These are phyloP conservation scores for Bombus breviceps DNA, from an alignment of 1,140 invertebrate genomes.

Conservation along the genomic window DNA sequence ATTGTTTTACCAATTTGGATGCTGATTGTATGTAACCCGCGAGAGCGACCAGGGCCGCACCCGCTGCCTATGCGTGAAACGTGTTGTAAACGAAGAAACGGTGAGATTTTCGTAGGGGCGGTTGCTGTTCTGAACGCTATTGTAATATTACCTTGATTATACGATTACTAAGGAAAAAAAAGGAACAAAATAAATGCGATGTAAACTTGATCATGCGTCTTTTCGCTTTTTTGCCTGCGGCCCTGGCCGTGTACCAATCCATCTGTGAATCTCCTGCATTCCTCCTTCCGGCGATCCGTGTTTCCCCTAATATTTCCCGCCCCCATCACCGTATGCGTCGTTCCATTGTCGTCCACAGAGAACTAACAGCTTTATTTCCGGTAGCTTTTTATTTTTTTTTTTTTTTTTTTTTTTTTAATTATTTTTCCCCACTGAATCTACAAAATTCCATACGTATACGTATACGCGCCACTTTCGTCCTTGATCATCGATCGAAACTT, in stretches of 20 bases:
- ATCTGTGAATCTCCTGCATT: slow-evolving; percentile 22
- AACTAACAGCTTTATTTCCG: slow-evolving; percentile 15
- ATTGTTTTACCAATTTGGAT: slow-evolving; percentile 77
- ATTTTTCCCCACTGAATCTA: not conserved
- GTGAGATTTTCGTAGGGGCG: slow-evolving; percentile 61
- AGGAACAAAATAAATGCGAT: slow-evolving; percentile 80
- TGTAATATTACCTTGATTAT: slow-evolving; percentile 83
- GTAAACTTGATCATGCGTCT: slow-evolving; percentile 69
- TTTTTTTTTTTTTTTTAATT: too few species aligned
- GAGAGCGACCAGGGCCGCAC: slow-evolving; percentile 77
- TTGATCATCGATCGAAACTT: not conserved
- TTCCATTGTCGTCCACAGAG: slow-evolving; percentile 3
- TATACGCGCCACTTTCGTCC: not conserved
- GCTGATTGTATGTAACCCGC: slow-evolving; percentile 74
- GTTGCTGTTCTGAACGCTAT: slow-evolving; percentile 79
- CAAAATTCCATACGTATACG: fast-evolving
- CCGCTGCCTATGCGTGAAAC: slow-evolving; percentile 68
- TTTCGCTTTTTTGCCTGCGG: slow-evolving; percentile 52
- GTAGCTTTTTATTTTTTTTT: not conserved
- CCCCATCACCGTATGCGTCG: not conserved
- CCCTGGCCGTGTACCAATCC: slow-evolving; percentile 48
- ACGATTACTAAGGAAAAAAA: slow-evolving; percentile 81
- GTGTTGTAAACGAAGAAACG: not conserved
- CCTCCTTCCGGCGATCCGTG: slow-evolving; percentile 10
- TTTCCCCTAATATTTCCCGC: slow-evolving; percentile 28